phyloP scores from a whole-genome alignment of 2,113 vertebrate species.

The Onychostruthus taczanowskii region DNA sequence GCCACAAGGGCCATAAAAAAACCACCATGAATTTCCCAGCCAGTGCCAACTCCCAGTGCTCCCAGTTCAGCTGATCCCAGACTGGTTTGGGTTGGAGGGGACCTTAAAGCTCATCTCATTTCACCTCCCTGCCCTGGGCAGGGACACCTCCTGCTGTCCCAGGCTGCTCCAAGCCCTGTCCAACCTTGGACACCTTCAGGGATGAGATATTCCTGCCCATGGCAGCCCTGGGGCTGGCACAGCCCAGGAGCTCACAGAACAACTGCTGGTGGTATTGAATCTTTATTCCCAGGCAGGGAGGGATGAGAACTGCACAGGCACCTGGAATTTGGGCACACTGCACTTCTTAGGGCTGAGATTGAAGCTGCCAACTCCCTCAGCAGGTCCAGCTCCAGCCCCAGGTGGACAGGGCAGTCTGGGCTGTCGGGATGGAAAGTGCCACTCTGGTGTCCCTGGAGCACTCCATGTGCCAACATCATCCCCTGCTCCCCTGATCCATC shows the following conservation, averaged over 20 bases:
- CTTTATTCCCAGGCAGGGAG: background rate
- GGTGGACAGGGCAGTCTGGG: accelerated
- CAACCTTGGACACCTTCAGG: background rate
- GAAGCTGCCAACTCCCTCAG: background rate
- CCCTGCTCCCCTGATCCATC: background rate
- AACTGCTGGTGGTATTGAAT: background rate
- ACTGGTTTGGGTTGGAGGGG: background rate
- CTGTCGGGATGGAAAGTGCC: accelerated
- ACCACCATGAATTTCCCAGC: accelerated
- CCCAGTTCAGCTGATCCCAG: background rate
- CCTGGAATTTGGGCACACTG: background rate
- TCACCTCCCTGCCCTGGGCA: background rate
- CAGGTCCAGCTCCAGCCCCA: background rate
- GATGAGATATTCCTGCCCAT: too few species aligned
- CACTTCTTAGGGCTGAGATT: background rate
- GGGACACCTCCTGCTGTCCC: background rate
- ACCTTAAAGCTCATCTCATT: background rate
- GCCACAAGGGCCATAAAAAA: background rate
- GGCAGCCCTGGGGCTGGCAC: background rate
- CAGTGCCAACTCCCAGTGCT: accelerated
- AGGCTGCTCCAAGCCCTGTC: background rate
- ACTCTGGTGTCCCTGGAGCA: background rate
- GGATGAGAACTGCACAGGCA: background rate
- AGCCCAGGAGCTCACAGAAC: background rate
- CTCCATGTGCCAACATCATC: background rate